Conservation (phyloP, 2,113 vertebrate species). For the Phrynosoma blainvillii region DNA sequence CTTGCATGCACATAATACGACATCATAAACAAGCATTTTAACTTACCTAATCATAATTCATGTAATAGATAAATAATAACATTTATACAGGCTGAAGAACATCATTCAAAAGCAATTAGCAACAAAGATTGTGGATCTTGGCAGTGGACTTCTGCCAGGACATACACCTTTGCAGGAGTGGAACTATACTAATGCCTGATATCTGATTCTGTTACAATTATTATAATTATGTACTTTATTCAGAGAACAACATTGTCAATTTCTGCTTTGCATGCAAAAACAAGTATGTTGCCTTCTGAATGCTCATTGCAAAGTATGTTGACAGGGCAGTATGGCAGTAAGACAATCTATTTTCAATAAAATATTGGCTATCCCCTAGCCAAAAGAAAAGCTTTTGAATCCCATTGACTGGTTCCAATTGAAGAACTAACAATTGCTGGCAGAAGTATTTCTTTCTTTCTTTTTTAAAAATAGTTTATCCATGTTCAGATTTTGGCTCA, state of each 20-base stretch:
- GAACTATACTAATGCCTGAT: neutral
- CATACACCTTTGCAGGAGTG: neutral
- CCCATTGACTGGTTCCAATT: neutral
- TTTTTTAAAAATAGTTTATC: too few species aligned
- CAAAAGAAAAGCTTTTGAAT: neutral
- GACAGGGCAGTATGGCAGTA: neutral
- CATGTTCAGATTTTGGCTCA: neutral
- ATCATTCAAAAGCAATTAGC: too few species aligned
- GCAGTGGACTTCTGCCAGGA: neutral
- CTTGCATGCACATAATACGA: too few species aligned
- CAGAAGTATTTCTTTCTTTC: too few species aligned
- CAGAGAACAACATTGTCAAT: neutral
- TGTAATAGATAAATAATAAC: too few species aligned
- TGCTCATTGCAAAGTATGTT: neutral
- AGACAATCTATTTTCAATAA: neutral
- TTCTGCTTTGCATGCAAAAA: neutral
- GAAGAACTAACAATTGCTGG: neutral
- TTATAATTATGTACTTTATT: neutral
- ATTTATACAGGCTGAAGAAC: too few species aligned
- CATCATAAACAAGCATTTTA: too few species aligned
- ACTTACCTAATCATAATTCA: too few species aligned
- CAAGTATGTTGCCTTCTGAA: neutral
- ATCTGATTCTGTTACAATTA: neutral
- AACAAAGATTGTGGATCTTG: neutral
- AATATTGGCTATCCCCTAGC: neutral